A percentile compares a stretch with the other conserved stretches of the same genome.
Evolutionary conservation across 2,888 invertebrate genomes (phyloP).

Genomic region (Lasiommata megera): DNA sequence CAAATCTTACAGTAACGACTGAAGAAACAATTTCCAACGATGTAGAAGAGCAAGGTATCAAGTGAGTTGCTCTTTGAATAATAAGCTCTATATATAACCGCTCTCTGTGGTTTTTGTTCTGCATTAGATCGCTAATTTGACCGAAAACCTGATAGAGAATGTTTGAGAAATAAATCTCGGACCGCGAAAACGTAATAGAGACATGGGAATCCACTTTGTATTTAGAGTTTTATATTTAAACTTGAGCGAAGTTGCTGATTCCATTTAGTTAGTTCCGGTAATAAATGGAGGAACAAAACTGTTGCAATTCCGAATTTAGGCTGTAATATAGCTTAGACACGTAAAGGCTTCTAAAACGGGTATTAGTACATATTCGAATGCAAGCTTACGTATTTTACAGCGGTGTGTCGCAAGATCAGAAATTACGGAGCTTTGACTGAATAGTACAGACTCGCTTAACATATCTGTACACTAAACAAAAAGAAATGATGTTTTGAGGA

Average conservation of each 20-base stretch:
- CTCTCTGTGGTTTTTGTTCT: slow-evolving; percentile 6
- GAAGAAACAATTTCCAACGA: slow-evolving; percentile 36
- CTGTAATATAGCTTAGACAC: not conserved
- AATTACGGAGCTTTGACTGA: not conserved
- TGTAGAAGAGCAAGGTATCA: slow-evolving; percentile 33
- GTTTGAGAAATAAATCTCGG: not conserved
- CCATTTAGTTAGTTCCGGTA: slow-evolving; percentile 10
- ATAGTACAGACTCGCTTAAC: not conserved
- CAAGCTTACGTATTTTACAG: not conserved
- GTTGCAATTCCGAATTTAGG: slow-evolving; percentile 5
- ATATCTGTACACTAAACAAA: not conserved
- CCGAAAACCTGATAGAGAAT: slow-evolving; percentile 5
- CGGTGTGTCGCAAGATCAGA: not conserved
- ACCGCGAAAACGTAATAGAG: not conserved
- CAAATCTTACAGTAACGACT: slow-evolving; percentile 38
- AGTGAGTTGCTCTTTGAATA: slow-evolving; percentile 43
- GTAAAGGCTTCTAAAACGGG: slow-evolving; percentile 9
- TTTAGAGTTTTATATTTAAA: slow-evolving; percentile 11
- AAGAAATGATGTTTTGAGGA: not conserved
- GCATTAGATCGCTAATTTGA: slow-evolving; percentile 3
- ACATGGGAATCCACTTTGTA: slow-evolving; percentile 27
- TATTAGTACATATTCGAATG: slow-evolving; percentile 1
- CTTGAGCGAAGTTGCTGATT: slow-evolving; percentile 3
- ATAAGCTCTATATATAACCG: slow-evolving; percentile 28
- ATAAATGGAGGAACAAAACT: slow-evolving; percentile 12